Evolutionary conservation across 1,140 invertebrate genomes (phyloP).

Genomic region (Brachystomella parvula): DNA sequence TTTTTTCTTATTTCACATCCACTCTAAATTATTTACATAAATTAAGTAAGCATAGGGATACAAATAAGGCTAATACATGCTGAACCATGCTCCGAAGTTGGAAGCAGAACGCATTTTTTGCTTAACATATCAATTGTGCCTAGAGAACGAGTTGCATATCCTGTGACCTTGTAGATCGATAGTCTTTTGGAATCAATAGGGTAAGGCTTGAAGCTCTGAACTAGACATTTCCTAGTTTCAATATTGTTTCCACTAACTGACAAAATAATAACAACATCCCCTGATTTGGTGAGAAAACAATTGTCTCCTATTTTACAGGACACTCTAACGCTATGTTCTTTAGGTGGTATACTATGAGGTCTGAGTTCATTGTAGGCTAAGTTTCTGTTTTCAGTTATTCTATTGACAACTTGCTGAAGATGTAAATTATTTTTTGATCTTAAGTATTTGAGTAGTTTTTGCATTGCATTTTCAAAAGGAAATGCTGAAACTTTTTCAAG

Average conservation of each 20-base stretch:
- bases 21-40: too few species aligned
- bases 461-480: constrained; percentile 14
- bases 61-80: neutral
- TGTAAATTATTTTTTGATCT: constrained; percentile 14
- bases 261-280: neutral
- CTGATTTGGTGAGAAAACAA: neutral
- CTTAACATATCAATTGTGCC: neutral
- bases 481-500: constrained; percentile 9
- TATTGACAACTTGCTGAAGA: constrained; percentile 9
- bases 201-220: neutral
- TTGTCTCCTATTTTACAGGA: neutral
- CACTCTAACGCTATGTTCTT: neutral
- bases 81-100: neutral
- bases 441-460: neutral
- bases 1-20: too few species aligned
- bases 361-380: neutral
- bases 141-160: neutral
- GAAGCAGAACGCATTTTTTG: neutral
- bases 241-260: neutral
- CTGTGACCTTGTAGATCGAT: neutral
- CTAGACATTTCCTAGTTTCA: neutral
- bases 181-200: neutral
- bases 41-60: neutral
- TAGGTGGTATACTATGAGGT: neutral
- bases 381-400: neutral